Conservation (phyloP, 1,140 invertebrate species). For the Pentalonia nigronervosa region DNA sequence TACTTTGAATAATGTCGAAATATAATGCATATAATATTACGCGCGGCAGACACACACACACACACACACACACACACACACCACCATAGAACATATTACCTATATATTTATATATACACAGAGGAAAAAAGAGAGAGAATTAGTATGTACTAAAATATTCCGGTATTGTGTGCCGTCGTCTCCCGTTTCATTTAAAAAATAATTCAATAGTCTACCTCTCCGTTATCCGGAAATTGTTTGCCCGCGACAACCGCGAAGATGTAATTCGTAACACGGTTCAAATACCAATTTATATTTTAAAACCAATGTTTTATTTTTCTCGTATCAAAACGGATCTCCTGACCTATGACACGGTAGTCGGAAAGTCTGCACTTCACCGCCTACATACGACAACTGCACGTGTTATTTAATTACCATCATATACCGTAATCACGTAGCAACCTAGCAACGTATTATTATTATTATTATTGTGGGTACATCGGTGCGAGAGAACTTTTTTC, state of each 20-base stretch:
- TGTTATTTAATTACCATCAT: not conserved
- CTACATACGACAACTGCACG: not conserved
- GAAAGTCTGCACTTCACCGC: not conserved
- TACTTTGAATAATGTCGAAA: slow-evolving; percentile 1
- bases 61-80: not conserved
- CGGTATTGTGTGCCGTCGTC: not conserved
- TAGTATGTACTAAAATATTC: slow-evolving; percentile 10
- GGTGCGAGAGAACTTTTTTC: not conserved
- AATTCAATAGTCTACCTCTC: not conserved
- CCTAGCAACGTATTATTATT: not conserved
- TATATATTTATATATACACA: not conserved
- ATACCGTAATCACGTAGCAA: not conserved
- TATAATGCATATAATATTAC: not conserved
- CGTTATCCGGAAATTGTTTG: not conserved
- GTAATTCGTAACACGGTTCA: not conserved
- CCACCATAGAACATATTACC: not conserved
- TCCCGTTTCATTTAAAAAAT: slow-evolving; percentile 1
- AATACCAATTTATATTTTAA: not conserved
- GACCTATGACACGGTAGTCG: not conserved
- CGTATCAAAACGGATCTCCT: not conserved
- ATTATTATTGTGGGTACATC: not conserved
- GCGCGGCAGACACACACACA: not conserved
- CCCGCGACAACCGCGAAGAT: not conserved
- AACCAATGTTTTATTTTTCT: not conserved
- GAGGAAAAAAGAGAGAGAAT: not conserved